A percentile compares a stretch with the other conserved stretches of the same genome.
Conservation (phyloP, 2,888 invertebrate genomes). For the Yponomeuta plumbellus region DNA sequence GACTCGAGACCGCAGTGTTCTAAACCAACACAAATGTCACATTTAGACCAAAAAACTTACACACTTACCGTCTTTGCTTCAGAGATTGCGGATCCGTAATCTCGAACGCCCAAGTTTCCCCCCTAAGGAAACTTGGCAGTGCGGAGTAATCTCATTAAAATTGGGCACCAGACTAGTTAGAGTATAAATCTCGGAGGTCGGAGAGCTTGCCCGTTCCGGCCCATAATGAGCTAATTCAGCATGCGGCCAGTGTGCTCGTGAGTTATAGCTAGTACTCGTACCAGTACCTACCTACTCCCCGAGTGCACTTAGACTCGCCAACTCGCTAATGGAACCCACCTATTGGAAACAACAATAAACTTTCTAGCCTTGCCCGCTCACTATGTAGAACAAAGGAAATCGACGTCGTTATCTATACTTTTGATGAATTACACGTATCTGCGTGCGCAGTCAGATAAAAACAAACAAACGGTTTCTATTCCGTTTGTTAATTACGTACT, state of each 20-base stretch:
- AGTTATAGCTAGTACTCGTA: background rate
- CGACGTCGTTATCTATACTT: background rate
- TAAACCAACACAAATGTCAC: background rate
- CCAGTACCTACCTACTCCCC: background rate
- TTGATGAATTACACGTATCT: background rate
- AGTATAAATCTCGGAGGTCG: constrained; percentile 6
- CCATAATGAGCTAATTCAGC: constrained; percentile 62
- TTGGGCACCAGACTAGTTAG: constrained; percentile 28
- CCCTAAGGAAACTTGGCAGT: background rate
- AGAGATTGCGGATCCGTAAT: background rate
- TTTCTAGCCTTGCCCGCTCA: background rate
- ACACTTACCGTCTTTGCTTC: background rate
- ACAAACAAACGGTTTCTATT: constrained; percentile 4
- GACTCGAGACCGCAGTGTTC: too few species aligned
- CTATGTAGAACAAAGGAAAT: background rate
- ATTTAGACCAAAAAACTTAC: background rate
- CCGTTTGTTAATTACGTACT: background rate
- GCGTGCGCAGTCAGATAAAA: constrained; percentile 4
- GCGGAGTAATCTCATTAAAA: constrained; percentile 39
- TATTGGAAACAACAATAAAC: constrained; percentile 3
- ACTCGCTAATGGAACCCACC: constrained; percentile 6
- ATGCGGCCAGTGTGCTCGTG: constrained; percentile 30
- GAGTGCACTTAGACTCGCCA: constrained; percentile 4
- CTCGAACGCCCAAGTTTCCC: background rate
- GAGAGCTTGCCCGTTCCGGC: constrained; percentile 30